A percentile compares a stretch with the other conserved stretches of the same genome.
These are phyloP conservation scores for Ips typographus DNA, from an alignment of 1,140 invertebrate species.

Conservation along the genomic window DNA sequence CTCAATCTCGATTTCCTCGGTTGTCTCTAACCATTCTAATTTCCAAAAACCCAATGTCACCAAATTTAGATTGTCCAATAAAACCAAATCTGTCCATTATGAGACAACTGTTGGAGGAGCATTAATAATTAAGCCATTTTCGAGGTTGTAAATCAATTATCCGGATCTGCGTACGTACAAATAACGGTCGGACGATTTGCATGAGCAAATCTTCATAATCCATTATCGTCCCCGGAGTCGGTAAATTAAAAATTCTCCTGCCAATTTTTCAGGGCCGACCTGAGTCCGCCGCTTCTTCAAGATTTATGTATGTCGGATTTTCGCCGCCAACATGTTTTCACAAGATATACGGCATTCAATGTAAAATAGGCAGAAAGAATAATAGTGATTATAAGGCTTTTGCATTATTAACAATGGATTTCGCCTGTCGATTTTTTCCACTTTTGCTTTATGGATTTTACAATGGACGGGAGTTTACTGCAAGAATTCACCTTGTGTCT, in stretches of 20 bases:
- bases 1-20: no score
- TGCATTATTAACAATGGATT: slow-evolving; percentile 35
- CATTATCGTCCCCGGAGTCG: slow-evolving; percentile 16
- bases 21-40: no score
- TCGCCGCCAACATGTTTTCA: slow-evolving; percentile 43
- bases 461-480: slow-evolving; percentile 15
- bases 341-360: slow-evolving; percentile 48
- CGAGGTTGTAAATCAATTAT: background rate
- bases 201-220: slow-evolving; percentile 16
- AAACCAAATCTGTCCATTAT: no score
- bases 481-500: slow-evolving; percentile 10
- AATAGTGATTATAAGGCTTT: slow-evolving; percentile 42
- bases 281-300: slow-evolving; percentile 37
- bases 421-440: slow-evolving; percentile 23
- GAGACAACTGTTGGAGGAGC: no score
- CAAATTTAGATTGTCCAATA: no score
- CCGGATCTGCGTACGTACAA: background rate
- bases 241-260: slow-evolving; percentile 28
- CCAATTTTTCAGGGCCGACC: slow-evolving; percentile 33
- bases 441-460: slow-evolving; percentile 15
- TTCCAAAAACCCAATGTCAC: no score
- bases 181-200: background rate
- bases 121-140: background rate
- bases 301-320: slow-evolving; percentile 48
- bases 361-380: slow-evolving; percentile 46